Evolutionary conservation across 2,888 invertebrate genomes (phyloP).

Genomic region (Drosophila maculinotata): DNA sequence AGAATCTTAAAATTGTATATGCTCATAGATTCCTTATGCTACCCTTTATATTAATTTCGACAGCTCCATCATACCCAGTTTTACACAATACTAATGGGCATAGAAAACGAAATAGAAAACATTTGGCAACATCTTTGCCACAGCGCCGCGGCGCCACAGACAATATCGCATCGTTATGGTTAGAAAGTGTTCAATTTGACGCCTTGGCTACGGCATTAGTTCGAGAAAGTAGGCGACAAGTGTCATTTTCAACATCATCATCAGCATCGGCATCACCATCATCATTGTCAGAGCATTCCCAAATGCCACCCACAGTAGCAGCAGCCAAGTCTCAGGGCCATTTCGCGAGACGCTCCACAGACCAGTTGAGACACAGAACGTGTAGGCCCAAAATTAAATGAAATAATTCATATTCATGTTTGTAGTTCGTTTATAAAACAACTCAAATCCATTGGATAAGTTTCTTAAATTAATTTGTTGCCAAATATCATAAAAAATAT

Average conservation of each 20-base stretch:
- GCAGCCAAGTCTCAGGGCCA: slow-evolving; percentile 23
- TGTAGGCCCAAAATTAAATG: slow-evolving; percentile 29
- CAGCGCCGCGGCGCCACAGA: slow-evolving; percentile 14
- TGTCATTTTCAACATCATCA: slow-evolving; percentile 48
- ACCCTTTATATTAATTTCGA: too few species aligned
- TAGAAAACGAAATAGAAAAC: slow-evolving; percentile 11
- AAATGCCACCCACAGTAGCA: slow-evolving; percentile 65
- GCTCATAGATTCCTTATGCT: too few species aligned
- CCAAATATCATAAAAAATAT: slow-evolving; percentile 60
- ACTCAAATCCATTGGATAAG: slow-evolving; percentile 39
- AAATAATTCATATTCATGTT: slow-evolving; percentile 63
- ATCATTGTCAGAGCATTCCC: slow-evolving; percentile 32
- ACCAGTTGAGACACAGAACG: slow-evolving; percentile 64
- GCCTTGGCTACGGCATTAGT: slow-evolving; percentile 51
- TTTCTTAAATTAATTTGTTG: slow-evolving; percentile 57
- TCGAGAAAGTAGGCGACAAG: slow-evolving; percentile 55
- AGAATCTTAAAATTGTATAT: too few species aligned
- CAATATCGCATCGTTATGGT: slow-evolving; percentile 37
- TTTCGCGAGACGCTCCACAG: slow-evolving; percentile 40
- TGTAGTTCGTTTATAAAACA: slow-evolving; percentile 52
- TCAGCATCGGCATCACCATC: not conserved
- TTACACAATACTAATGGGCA: not conserved
- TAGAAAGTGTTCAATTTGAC: slow-evolving; percentile 63
- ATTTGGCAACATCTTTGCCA: slow-evolving; percentile 57
- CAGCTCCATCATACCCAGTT: not conserved